Evolutionary conservation across 2,888 invertebrate genomes (phyloP).

Genomic region (Agrochola circellaris): DNA sequence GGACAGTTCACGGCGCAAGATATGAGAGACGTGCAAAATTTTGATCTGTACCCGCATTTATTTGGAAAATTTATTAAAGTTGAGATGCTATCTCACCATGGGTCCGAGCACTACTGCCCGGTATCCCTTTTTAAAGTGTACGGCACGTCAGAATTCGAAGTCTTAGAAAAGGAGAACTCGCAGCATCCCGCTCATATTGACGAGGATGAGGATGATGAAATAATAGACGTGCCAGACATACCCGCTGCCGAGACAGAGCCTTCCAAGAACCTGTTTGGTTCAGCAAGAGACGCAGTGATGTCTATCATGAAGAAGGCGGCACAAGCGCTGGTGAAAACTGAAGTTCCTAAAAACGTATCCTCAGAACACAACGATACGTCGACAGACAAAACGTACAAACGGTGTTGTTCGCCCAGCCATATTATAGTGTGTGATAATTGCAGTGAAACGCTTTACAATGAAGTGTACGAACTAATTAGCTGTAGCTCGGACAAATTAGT

Average conservation of each 20-base stretch:
- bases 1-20: slow-evolving; percentile 97
- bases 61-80: slow-evolving; percentile 97
- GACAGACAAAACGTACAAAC: slow-evolving; percentile 83
- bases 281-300: slow-evolving; percentile 97
- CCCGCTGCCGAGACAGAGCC: slow-evolving; percentile 88
- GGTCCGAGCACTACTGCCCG: slow-evolving; percentile 99
- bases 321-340: slow-evolving; percentile 94
- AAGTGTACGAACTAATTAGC: slow-evolving; percentile 94
- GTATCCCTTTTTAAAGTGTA: slow-evolving; percentile 98
- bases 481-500: slow-evolving; percentile 92
- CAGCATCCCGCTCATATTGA: slow-evolving; percentile 92
- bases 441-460: slow-evolving; percentile 92
- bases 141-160: slow-evolving; percentile 98
- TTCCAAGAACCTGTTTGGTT: slow-evolving; percentile 94
- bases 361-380: slow-evolving; percentile 87
- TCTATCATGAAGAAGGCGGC: slow-evolving; percentile 98
- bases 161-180: slow-evolving; percentile 95
- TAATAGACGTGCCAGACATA: slow-evolving; percentile 90
- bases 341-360: slow-evolving; percentile 91
- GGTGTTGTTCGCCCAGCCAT: slow-evolving; percentile 94
- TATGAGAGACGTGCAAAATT: slow-evolving; percentile 96
- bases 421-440: slow-evolving; percentile 94
- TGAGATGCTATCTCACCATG: slow-evolving; percentile 98
- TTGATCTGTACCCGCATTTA: slow-evolving; percentile 94
- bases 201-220: slow-evolving; percentile 93